Evolutionary conservation across 2,888 invertebrate genomes (phyloP).

Genomic region (Nomada hirtipes): DNA sequence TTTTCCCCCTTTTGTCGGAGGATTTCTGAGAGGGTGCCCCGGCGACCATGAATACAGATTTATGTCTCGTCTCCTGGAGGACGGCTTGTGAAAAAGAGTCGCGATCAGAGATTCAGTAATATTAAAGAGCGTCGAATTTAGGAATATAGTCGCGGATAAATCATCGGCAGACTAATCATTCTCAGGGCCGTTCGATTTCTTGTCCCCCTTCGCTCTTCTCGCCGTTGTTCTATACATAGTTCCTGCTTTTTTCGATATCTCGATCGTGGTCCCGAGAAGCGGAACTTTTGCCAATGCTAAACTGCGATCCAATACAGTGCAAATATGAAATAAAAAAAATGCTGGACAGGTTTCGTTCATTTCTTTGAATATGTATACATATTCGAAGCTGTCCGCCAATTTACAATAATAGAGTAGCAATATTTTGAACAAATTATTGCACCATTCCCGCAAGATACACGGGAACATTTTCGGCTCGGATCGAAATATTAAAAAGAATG

Average conservation of each 20-base stretch:
- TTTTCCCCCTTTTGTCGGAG: constrained; percentile 4
- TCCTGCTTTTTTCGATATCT: constrained; percentile 12
- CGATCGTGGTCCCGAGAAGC: background rate
- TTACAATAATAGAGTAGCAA: no score
- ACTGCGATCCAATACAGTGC: background rate
- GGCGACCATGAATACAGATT: constrained; percentile 36
- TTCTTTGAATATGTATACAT: background rate
- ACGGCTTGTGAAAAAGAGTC: constrained; percentile 2
- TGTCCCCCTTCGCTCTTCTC: constrained; percentile 44
- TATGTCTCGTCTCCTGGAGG: constrained; percentile 27
- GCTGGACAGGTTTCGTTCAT: background rate
- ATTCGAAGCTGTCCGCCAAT: no score
- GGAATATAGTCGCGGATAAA: constrained; percentile 44
- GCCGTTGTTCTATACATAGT: constrained; percentile 25
- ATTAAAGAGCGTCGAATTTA: constrained; percentile 27
- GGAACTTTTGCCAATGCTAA: background rate
- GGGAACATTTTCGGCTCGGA: background rate
- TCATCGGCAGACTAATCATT: constrained; percentile 45
- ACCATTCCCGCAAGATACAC: background rate
- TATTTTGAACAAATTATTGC: background rate
- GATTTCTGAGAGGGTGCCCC: constrained; percentile 25
- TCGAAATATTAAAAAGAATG: background rate
- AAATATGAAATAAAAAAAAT: background rate
- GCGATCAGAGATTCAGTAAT: constrained; percentile 5
- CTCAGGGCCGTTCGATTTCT: constrained; percentile 45